Percentiles rank a stretch among this genome's conserved stretches.
Conservation (phyloP, 2,797 vertebrate species). For the Anolis apletophallus region DNA sequence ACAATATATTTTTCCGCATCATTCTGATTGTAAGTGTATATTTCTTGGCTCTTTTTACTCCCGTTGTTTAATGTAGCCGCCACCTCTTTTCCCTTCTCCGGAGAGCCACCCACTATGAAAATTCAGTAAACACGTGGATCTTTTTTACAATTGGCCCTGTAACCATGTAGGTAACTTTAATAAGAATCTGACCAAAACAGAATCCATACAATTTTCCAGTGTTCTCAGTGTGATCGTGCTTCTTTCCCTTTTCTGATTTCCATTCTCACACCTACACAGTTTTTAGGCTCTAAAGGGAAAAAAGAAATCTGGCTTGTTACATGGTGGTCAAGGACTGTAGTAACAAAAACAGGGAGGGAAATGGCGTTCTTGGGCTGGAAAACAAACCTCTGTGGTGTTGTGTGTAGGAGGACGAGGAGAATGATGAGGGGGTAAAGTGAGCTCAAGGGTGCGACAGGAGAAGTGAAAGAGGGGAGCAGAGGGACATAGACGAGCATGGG, state of each 20-base stretch:
- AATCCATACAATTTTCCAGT: neutral
- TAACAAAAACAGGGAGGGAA: neutral
- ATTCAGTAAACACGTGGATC: too few species aligned
- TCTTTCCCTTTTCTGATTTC: neutral
- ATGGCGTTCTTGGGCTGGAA: neutral
- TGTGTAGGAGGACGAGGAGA: neutral
- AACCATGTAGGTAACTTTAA: neutral
- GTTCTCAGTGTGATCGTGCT: neutral
- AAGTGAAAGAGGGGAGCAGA: neutral
- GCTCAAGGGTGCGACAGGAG: neutral
- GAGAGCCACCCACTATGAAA: neutral
- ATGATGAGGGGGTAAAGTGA: too few species aligned
- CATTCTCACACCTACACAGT: conserved; percentile 8
- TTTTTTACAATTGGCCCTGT: neutral
- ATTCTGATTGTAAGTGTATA: too few species aligned
- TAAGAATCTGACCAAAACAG: neutral
- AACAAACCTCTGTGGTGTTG: neutral
- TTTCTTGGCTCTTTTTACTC: too few species aligned
- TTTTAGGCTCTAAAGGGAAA: neutral
- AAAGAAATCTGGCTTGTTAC: neutral
- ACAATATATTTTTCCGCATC: too few species aligned
- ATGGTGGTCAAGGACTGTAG: neutral
- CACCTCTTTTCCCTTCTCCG: neutral
- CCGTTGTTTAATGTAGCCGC: neutral
- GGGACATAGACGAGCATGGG: neutral